These are phyloP conservation scores for Petrocephalus zakoni DNA, from an alignment of 2,113 vertebrate species.

Conservation along the genomic window DNA sequence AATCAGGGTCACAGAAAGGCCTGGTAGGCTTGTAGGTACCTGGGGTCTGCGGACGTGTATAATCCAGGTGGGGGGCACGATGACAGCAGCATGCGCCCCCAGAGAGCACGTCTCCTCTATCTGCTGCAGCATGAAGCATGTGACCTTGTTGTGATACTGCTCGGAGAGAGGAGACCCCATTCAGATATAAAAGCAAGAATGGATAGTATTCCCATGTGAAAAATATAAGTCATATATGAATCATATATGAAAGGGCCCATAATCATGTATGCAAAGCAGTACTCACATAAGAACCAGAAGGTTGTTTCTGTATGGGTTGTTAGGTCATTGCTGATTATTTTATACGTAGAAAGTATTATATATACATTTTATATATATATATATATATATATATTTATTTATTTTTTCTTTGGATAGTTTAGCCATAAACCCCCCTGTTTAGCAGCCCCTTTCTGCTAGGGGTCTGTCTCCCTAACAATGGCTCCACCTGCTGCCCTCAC, in stretches of 20 bases:
- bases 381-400: neutral
- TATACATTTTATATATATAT: neutral
- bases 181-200: neutral
- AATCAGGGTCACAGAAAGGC: neutral
- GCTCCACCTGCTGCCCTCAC: neutral
- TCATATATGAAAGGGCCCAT: no score
- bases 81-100: slow-evolving; percentile 84
- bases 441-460: neutral
- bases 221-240: no score
- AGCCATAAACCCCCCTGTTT: neutral
- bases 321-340: neutral
- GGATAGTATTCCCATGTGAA: no score
- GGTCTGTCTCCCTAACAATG: neutral
- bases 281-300: no score
- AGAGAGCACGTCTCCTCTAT: slow-evolving; percentile 90
- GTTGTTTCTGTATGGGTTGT: no score
- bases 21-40: slow-evolving; percentile 38
- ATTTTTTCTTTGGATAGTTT: neutral
- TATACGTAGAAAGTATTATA: neutral
- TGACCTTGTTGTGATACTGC: slow-evolving; percentile 95
- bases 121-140: slow-evolving; percentile 96
- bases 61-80: slow-evolving; percentile 92
- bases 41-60: slow-evolving; percentile 79
- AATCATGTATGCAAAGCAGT: no score
- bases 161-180: neutral